Percentiles rank a stretch among this genome's conserved stretches.
Conservation (phyloP, 2,888 invertebrate species). For the Calephelis perditalis region DNA sequence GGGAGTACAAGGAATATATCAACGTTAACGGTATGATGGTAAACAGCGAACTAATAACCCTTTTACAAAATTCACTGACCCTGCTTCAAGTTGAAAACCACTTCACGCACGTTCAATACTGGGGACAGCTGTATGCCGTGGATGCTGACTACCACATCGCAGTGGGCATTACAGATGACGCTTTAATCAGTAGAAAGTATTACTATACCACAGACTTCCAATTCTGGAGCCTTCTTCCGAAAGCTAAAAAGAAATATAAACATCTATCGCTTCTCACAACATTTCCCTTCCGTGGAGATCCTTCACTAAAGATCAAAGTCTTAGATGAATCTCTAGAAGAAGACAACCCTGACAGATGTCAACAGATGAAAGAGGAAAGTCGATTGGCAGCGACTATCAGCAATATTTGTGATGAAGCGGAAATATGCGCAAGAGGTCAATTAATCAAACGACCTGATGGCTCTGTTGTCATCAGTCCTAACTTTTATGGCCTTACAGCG, state of each 20-base stretch:
- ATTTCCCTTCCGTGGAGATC: conserved; percentile 73
- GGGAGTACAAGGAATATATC: conserved; percentile 65
- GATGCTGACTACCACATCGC: conserved; percentile 90
- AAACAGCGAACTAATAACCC: conserved; percentile 83
- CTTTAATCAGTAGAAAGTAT: conserved; percentile 83
- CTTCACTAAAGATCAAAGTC: conserved; percentile 67
- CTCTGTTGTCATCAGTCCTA: conserved; percentile 83
- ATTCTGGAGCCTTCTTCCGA: conserved; percentile 80
- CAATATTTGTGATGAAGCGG: conserved; percentile 85
- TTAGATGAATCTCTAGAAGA: conserved; percentile 65
- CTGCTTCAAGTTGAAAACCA: conserved; percentile 91
- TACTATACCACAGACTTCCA: conserved; percentile 87
- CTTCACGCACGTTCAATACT: conserved; percentile 88
- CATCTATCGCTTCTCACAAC: conserved; percentile 56
- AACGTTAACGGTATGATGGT: conserved; percentile 82
- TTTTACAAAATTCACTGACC: conserved; percentile 87
- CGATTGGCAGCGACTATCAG: conserved; percentile 85
- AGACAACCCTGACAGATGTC: conserved; percentile 55
- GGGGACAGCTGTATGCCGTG: conserved; percentile 89
- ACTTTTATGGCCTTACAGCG: conserved; percentile 81
- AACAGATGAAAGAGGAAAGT: conserved; percentile 86
- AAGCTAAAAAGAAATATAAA: conserved; percentile 64
- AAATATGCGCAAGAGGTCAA: conserved; percentile 87
- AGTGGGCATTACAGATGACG: conserved; percentile 88
- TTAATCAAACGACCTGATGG: conserved; percentile 86